These are phyloP conservation scores for Hydraecia micacea DNA, from an alignment of 2,888 invertebrate genomes.

Conservation along the genomic window DNA sequence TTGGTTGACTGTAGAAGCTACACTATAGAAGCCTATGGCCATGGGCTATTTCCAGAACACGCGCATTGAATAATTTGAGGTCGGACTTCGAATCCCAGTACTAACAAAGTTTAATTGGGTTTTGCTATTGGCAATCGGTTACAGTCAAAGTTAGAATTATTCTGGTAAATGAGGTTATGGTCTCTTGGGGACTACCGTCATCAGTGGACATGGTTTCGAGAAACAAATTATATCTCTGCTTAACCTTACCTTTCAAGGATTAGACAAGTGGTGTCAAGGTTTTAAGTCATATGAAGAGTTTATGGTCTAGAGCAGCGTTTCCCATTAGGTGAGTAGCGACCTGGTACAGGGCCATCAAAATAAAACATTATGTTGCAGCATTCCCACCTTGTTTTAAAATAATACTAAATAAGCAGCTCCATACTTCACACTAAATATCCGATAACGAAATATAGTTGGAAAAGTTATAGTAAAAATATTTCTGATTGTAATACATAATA, in stretches of 20 bases:
- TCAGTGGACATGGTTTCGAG: constrained; percentile 19
- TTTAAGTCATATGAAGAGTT: background rate
- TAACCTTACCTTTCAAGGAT: background rate
- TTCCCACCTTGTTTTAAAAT: too few relatives aligned
- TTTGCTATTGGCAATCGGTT: constrained; percentile 56
- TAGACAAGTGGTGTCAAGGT: background rate
- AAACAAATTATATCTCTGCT: constrained; percentile 8
- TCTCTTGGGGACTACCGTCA: constrained; percentile 42
- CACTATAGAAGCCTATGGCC: background rate
- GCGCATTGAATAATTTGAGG: constrained; percentile 46
- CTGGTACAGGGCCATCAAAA: too few relatives aligned
- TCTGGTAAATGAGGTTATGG: constrained; percentile 39
- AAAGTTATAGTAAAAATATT: too few relatives aligned
- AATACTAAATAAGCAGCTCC: too few relatives aligned
- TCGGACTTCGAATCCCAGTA: constrained; percentile 48
- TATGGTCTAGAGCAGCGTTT: background rate
- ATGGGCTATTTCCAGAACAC: constrained; percentile 40
- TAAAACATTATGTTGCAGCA: too few relatives aligned
- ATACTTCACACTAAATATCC: too few relatives aligned
- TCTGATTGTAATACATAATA: too few relatives aligned
- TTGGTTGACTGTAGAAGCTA: background rate
- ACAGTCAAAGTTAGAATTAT: constrained; percentile 48
- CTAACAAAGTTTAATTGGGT: constrained; percentile 53
- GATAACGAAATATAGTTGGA: too few relatives aligned
- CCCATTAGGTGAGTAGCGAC: too few relatives aligned